Conservation (phyloP, 2,113 vertebrate species). For the Beaufortia kweichowensis region DNA sequence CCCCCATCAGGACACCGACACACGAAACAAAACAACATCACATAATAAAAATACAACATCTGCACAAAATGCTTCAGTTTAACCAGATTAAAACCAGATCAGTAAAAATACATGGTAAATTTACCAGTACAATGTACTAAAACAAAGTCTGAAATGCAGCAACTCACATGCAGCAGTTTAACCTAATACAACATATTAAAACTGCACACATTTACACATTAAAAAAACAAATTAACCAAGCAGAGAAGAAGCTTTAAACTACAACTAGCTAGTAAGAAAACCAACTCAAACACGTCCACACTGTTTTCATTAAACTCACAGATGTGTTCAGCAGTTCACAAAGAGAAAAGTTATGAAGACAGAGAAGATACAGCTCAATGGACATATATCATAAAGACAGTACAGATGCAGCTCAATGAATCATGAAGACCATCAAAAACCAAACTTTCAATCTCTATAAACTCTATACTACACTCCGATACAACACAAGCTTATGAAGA, state of each 20-base stretch:
- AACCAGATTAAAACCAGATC: not conserved
- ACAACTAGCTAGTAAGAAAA: not conserved
- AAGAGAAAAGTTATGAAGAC: too few relatives aligned
- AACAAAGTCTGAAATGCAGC: not conserved
- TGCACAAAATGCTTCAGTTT: not conserved
- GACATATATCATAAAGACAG: too few relatives aligned
- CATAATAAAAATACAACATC: not conserved
- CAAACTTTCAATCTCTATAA: too few relatives aligned
- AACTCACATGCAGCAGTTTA: not conserved
- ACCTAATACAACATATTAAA: not conserved
- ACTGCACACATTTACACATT: constrained; percentile 7
- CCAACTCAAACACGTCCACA: not conserved
- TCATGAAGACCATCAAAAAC: too few relatives aligned
- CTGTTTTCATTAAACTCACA: constrained; percentile 2
- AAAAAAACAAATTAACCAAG: constrained; percentile 24
- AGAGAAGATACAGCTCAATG: too few relatives aligned
- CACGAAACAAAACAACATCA: too few relatives aligned
- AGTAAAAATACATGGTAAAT: too few relatives aligned
- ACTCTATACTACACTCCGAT: too few relatives aligned
- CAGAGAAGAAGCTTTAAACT: not conserved
- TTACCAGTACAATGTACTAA: too few relatives aligned
- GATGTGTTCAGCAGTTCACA: not conserved
- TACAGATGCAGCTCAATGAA: too few relatives aligned
- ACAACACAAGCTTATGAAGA: too few relatives aligned
- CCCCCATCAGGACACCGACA: constrained; percentile 55